These are phyloP conservation scores for Sthenelais limicola DNA, from an alignment of 2,888 invertebrate species.

Conservation along the genomic window DNA sequence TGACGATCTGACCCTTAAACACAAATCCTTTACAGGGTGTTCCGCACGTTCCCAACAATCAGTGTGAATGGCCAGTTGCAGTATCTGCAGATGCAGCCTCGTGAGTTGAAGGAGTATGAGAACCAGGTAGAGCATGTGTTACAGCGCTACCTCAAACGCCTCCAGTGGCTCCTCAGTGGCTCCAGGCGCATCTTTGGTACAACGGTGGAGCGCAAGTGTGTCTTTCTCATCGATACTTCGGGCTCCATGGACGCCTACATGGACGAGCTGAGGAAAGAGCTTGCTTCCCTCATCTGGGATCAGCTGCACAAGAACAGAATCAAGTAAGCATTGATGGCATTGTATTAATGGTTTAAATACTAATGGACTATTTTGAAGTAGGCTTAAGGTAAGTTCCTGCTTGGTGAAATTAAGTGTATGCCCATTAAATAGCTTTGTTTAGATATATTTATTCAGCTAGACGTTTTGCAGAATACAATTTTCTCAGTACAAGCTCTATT, in stretches of 20 bases:
- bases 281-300: constrained; percentile 71
- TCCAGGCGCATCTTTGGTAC: constrained; percentile 70
- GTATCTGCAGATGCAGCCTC: constrained; percentile 70
- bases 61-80: constrained; percentile 71
- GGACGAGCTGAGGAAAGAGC: constrained; percentile 70
- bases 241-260: constrained; percentile 72
- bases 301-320: constrained; percentile 68
- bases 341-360: neutral
- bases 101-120: constrained; percentile 70
- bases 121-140: constrained; percentile 65
- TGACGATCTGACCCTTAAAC: too few species aligned
- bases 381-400: too few species aligned
- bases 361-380: too few species aligned
- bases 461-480: too few species aligned
- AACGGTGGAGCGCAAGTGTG: constrained; percentile 67
- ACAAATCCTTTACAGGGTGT: constrained; percentile 59
- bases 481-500: too few species aligned
- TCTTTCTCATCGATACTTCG: constrained; percentile 71
- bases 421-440: too few species aligned
- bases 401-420: too few species aligned
- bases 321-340: constrained; percentile 54
- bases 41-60: constrained; percentile 70
- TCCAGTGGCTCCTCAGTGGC: constrained; percentile 72
- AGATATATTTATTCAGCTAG: too few species aligned
- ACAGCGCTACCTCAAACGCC: constrained; percentile 67